Evolutionary conservation across 2,797 vertebrate species (phyloP), one percentile per base, ranked within the genome.

Genomic region (Columba guinea): DNA sequence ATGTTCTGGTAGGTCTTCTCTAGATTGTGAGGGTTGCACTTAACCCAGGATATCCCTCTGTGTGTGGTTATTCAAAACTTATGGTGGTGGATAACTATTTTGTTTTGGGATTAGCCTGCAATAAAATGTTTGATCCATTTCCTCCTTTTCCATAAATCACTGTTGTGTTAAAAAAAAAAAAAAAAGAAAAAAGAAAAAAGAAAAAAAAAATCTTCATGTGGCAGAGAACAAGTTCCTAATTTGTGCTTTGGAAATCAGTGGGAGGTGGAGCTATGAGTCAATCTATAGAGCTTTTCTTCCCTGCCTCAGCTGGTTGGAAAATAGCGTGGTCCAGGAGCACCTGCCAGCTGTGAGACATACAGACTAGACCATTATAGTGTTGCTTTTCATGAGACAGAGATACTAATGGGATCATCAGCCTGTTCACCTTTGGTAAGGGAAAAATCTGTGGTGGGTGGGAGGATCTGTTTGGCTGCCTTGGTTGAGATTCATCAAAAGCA

Each of bases 201-300:
- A 23, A 49, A 49, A 48, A 23, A 58, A 44, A 46, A 13, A 18
- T n/a, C 65, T 62, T 63, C 20, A 34, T 46, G 59, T 83, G 83
- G 52, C 24, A 28, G 22, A 55, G 75, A 76, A n/a, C 30, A 82
- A 79, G 30, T n/a, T 10, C 79, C 74, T 96, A 69, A 77, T 87
- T 73, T 91, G n/a, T 65, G 58, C 74, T 96, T 94, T 95, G 76
- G 92, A 95, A 92, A 94, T 77, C 85, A 85, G 55, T 51, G 46
- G 93, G 85, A 86, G 97, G 98, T 69, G 97, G 97, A 92, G 96
- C 87, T 67, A 79, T 97, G 97, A 97, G 94, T 97, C 97, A 97
- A 53, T 94, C 52, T 93, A 68, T 90, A 95, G 79, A 52, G 84
- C 32, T 70, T 39, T 82, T 59, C 69, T 89, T 90, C 79, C 60